Percentiles rank a stretch among this genome's conserved stretches.
Conservation (phyloP, 2,888 invertebrate genomes). For the Campaea margaritaria region DNA sequence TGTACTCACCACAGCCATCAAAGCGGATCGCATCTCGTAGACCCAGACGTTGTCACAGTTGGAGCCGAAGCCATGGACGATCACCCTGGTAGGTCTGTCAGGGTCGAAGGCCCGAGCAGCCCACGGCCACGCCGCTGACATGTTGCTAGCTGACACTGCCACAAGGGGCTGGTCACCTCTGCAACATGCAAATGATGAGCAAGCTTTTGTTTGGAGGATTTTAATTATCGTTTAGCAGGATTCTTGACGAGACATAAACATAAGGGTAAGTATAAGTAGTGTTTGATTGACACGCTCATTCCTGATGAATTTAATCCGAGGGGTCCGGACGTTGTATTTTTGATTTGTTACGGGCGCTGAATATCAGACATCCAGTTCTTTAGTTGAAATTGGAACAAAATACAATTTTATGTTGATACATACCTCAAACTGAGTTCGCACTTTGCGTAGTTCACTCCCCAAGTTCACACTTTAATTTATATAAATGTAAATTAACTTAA, state of each 20-base stretch:
- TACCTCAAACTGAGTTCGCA: too few species aligned
- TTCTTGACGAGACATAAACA: neutral
- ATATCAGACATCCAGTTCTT: too few species aligned
- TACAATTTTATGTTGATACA: too few species aligned
- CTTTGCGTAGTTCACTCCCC: too few species aligned
- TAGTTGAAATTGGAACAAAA: too few species aligned
- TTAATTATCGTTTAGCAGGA: too few species aligned
- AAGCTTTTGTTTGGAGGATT: slow-evolving; percentile 1
- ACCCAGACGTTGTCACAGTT: slow-evolving; percentile 97
- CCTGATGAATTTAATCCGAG: too few species aligned
- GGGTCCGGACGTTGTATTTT: too few species aligned
- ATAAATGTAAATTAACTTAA: too few species aligned
- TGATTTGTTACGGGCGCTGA: too few species aligned
- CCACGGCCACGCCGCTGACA: slow-evolving; percentile 88
- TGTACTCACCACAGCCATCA: slow-evolving; percentile 93
- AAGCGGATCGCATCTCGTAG: slow-evolving; percentile 95
- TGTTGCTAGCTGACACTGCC: slow-evolving; percentile 90
- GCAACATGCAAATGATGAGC: slow-evolving; percentile 36
- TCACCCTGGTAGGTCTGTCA: slow-evolving; percentile 89
- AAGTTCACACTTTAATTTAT: too few species aligned
- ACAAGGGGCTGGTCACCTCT: slow-evolving; percentile 87
- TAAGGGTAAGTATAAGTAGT: too few species aligned
- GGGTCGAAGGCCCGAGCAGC: slow-evolving; percentile 88
- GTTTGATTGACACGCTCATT: neutral
- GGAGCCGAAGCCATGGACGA: slow-evolving; percentile 97